Conservation (phyloP, 2,888 invertebrate genomes). For the Cantharis rufa region DNA sequence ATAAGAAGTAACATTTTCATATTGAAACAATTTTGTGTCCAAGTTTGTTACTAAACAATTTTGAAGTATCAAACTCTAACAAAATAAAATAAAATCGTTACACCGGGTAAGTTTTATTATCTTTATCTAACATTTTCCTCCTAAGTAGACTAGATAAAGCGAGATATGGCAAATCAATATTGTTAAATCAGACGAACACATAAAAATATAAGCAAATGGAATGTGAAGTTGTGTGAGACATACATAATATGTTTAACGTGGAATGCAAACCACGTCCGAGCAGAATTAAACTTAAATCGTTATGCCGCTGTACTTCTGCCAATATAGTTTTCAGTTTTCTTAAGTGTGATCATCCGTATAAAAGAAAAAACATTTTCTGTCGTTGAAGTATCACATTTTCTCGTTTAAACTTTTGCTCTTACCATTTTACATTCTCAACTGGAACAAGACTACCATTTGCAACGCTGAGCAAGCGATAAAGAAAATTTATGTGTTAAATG, state of each 20-base stretch:
- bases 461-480: slow-evolving; percentile 10
- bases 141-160: background rate
- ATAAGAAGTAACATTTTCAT: background rate
- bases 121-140: background rate
- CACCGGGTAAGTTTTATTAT: background rate
- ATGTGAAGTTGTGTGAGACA: too few species aligned
- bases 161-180: background rate
- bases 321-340: background rate
- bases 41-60: background rate
- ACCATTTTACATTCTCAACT: slow-evolving; percentile 7
- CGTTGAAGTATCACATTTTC: background rate
- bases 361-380: background rate
- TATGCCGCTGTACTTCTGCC: background rate
- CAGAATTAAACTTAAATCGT: background rate
- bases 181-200: background rate
- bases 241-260: background rate
- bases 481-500: slow-evolving; percentile 11
- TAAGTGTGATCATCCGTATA: background rate
- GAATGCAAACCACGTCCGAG: background rate
- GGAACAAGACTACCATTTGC: background rate
- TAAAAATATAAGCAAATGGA: too few species aligned
- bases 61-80: background rate
- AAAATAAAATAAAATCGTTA: background rate
- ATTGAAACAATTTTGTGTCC: background rate
- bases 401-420: background rate